Evolutionary conservation across 2,113 vertebrate species (phyloP).

Genomic region (Hyaena hyaena): DNA sequence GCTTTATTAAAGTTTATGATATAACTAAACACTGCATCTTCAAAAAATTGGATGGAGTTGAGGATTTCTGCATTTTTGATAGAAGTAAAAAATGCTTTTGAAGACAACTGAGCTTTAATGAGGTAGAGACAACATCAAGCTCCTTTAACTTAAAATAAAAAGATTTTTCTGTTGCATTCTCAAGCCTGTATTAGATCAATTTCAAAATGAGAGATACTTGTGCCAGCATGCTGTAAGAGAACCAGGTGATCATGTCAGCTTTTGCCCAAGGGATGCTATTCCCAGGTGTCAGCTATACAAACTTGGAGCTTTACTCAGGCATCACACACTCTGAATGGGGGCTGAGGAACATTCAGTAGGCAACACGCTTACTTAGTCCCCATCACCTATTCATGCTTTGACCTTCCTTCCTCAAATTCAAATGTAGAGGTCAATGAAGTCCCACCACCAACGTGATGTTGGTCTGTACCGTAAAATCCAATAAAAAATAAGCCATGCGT

Average conservation of each 20-base stretch:
- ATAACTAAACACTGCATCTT: background rate
- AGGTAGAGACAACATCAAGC: background rate
- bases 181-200: background rate
- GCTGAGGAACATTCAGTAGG: background rate
- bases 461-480: background rate
- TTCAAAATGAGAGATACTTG: background rate
- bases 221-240: background rate
- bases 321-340: background rate
- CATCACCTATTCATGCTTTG: background rate
- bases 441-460: background rate
- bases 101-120: slow-evolving; percentile 41
- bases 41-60: background rate
- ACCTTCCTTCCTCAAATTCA: background rate
- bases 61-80: background rate
- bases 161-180: background rate
- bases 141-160: background rate
- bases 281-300: no score
- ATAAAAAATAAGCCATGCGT: background rate
- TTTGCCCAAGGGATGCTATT: background rate
- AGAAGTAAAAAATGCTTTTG: background rate
- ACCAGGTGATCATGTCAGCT: fast-evolving
- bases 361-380: background rate
- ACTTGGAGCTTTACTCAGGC: background rate
- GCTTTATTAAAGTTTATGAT: slow-evolving; percentile 5
- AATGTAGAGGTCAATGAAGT: background rate